A percentile compares a stretch with the other conserved stretches of the same genome.
Conservation (phyloP, 1,140 invertebrate genomes). For the Monomorium pharaonis region DNA sequence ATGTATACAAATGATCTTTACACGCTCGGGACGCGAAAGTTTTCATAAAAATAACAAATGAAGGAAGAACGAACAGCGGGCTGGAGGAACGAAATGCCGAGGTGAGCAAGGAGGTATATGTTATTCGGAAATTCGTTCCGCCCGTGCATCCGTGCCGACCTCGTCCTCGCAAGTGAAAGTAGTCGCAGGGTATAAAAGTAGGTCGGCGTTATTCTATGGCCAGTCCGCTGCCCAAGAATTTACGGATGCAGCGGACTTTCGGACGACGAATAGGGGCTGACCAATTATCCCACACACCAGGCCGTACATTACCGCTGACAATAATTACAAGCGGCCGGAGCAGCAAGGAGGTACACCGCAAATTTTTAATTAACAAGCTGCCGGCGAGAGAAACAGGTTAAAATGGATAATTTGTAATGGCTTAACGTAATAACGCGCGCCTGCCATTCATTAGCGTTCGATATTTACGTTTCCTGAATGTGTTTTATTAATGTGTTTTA, state of each 20-base stretch:
- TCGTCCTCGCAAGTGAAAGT: slow-evolving; percentile 78
- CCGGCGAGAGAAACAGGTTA: not conserved
- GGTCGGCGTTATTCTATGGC: slow-evolving; percentile 66
- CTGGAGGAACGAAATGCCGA: slow-evolving; percentile 9
- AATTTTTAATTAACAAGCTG: slow-evolving; percentile 44
- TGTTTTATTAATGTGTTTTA: not conserved
- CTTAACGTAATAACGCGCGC: not conserved
- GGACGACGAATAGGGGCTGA: slow-evolving; percentile 11
- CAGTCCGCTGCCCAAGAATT: slow-evolving; percentile 49
- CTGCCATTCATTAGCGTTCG: not conserved
- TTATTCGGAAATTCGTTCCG: slow-evolving; percentile 60
- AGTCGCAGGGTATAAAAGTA: slow-evolving; percentile 69
- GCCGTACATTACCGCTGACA: slow-evolving; percentile 10
- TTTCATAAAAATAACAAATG: not conserved
- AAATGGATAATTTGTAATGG: slow-evolving; percentile 7
- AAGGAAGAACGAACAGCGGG: not conserved
- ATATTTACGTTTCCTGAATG: not conserved
- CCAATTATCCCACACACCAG: slow-evolving; percentile 36
- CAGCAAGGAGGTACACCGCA: not conserved
- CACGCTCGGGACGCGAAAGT: not conserved
- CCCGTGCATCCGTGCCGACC: slow-evolving; percentile 36
- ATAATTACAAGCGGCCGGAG: slow-evolving; percentile 26
- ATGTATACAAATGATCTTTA: not conserved
- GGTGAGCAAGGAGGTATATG: not conserved
- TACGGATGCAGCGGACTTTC: slow-evolving; percentile 50